These are phyloP conservation scores for Parelbella ahira DNA, from an alignment of 2,888 invertebrate genomes.

Conservation along the genomic window DNA sequence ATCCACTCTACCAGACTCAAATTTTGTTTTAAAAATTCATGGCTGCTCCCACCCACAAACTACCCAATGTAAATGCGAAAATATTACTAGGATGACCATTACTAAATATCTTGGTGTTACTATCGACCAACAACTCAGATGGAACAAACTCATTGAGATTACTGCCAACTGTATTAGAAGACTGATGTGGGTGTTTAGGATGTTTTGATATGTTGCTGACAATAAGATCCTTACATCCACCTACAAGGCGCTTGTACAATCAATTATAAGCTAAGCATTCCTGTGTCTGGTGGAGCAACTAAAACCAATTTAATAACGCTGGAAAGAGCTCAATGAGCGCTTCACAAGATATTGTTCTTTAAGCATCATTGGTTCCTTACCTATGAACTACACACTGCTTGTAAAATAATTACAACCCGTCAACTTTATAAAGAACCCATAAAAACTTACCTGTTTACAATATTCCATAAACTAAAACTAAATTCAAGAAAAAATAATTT, in stretches of 20 bases:
- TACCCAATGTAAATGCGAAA: neutral
- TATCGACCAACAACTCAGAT: slow-evolving; percentile 10
- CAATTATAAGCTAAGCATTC: neutral
- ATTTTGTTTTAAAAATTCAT: slow-evolving; percentile 6
- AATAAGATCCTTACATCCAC: neutral
- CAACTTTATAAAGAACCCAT: slow-evolving; percentile 1
- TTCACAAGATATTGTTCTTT: neutral
- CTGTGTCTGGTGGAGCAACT: neutral
- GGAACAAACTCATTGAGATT: slow-evolving; percentile 10
- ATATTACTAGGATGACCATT: neutral
- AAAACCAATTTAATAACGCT: slow-evolving; percentile 1
- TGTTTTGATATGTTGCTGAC: slow-evolving; percentile 1
- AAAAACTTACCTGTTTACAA: neutral
- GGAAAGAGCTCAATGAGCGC: slow-evolving; percentile 1
- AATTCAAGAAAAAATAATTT: slow-evolving; percentile 4
- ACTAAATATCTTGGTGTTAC: slow-evolving; percentile 9
- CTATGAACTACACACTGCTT: neutral
- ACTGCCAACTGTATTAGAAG: slow-evolving; percentile 4
- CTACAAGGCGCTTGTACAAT: slow-evolving; percentile 3
- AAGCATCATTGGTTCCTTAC: neutral
- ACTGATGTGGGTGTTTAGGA: slow-evolving; percentile 16
- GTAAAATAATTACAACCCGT: neutral
- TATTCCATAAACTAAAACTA: slow-evolving; percentile 3
- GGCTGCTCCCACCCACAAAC: neutral
- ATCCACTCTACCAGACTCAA: neutral